phyloP scores from a whole-genome alignment of 2,113 vertebrate genomes.

The Ochotona curzoniae region DNA sequence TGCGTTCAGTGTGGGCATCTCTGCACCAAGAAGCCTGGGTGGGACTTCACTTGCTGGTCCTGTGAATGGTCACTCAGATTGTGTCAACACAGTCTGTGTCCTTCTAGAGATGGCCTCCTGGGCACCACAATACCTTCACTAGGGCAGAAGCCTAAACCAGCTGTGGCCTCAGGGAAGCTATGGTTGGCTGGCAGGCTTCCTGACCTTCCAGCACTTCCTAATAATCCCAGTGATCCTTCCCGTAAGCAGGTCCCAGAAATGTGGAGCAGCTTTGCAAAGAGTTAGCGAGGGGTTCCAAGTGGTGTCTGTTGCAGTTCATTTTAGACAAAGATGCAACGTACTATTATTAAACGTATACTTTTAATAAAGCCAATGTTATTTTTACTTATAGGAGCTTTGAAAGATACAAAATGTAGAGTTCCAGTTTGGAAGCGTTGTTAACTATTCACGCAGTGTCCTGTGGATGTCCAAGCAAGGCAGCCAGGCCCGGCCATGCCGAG shows the following conservation, averaged over 20 bases:
- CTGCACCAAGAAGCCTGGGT: background rate
- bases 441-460: constrained; percentile 88
- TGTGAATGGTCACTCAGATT: too few relatives aligned
- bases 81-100: background rate
- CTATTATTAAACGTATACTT: constrained; percentile 89
- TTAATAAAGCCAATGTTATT: constrained; percentile 91
- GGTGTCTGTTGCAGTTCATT: constrained; percentile 56
- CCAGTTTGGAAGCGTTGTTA: constrained; percentile 87
- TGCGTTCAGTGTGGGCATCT: background rate
- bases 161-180: background rate
- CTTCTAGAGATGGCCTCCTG: background rate
- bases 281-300: background rate
- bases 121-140: background rate
- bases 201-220: background rate
- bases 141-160: background rate
- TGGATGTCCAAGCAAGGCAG: constrained; percentile 84
- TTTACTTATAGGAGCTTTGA: constrained; percentile 91
- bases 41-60: background rate
- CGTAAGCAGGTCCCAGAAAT: background rate
- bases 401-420: constrained; percentile 93
- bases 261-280: constrained; percentile 50
- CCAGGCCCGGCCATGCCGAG: constrained; percentile 61
- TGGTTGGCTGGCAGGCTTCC: background rate
- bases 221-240: background rate
- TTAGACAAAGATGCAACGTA: constrained; percentile 85